Percentiles rank a stretch among this genome's conserved stretches.
Conservation (phyloP, 2,888 invertebrate species). For the Eupelmus urozonus region DNA sequence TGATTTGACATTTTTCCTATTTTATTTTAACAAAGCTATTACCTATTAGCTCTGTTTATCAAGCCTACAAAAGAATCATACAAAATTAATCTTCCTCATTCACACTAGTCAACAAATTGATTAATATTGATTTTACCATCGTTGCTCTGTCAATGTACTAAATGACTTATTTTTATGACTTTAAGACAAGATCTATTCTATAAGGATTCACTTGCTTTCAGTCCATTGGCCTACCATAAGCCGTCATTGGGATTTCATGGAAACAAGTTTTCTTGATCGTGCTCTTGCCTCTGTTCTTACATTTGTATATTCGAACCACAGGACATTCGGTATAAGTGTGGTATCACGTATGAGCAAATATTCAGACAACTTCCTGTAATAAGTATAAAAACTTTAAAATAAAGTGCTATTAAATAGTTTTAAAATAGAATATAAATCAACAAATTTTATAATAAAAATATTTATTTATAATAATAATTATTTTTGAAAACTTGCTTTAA, state of each 20-base stretch:
- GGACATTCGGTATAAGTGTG: constrained; percentile 92
- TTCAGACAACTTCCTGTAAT: constrained; percentile 89
- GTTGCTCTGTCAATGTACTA: constrained; percentile 38
- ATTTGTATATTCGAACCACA: constrained; percentile 96
- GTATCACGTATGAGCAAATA: constrained; percentile 92
- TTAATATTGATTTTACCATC: constrained; percentile 46
- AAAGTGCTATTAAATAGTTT: constrained; percentile 30
- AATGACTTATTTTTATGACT: constrained; percentile 34
- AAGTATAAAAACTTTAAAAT: constrained; percentile 23
- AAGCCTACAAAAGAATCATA: constrained; percentile 38
- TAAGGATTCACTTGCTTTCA: constrained; percentile 66
- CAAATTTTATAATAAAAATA: not conserved
- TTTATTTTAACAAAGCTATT: constrained; percentile 28
- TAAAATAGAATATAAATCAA: too few species aligned
- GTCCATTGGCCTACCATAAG: constrained; percentile 48
- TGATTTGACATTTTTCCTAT: constrained; percentile 17
- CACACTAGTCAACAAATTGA: constrained; percentile 24
- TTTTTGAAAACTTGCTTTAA: not conserved
- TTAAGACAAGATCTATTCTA: constrained; percentile 39
- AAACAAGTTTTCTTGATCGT: constrained; percentile 88
- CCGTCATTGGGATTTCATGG: constrained; percentile 86
- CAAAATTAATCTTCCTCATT: constrained; percentile 21
- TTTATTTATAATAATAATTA: constrained; percentile 20
- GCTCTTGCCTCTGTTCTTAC: constrained; percentile 90
- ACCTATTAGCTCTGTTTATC: constrained; percentile 36